Conservation (phyloP, 37 sponge, comb jelly and placozoan species). For the Haliclona indistincta region DNA sequence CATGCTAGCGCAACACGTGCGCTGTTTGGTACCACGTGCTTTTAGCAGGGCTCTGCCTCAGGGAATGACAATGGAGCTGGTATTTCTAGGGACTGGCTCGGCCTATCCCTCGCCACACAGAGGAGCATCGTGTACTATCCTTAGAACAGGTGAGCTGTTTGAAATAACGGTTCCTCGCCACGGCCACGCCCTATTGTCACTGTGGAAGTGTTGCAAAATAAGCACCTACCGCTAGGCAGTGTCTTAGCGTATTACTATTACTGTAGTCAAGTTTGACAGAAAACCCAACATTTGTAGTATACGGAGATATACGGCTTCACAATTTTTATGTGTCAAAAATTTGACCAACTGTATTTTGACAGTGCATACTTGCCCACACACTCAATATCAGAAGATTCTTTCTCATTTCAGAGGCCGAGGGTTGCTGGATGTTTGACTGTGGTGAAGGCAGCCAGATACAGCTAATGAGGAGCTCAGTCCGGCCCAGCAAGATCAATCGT, state of each 20-base stretch:
- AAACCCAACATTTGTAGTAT: too few species aligned
- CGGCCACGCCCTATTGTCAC: not conserved
- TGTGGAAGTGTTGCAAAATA: not conserved
- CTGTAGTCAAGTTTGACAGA: too few species aligned
- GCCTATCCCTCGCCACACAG: conserved; percentile 84
- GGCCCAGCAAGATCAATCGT: conserved; percentile 68
- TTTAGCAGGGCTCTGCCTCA: too few species aligned
- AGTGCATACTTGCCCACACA: too few species aligned
- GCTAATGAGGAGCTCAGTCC: conserved; percentile 79
- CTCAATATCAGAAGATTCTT: too few species aligned
- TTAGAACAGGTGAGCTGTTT: conserved; percentile 54
- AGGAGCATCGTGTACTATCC: conserved; percentile 76
- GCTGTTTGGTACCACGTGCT: too few species aligned
- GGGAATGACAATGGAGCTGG: conserved; percentile 64
- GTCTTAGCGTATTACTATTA: too few species aligned
- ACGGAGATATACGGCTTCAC: too few species aligned
- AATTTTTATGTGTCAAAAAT: too few species aligned
- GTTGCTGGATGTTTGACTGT: conserved; percentile 94
- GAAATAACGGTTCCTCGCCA: not conserved
- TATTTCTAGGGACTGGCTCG: conserved; percentile 91
- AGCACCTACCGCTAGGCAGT: too few species aligned
- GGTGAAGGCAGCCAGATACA: conserved; percentile 93
- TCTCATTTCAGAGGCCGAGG: conserved; percentile 11
- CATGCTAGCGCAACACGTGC: too few species aligned
- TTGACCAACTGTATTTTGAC: too few species aligned